Percentiles rank a stretch among this genome's conserved stretches.
Evolutionary conservation across 2,797 vertebrate genomes (phyloP).

Genomic region (Lophotriccus pileatus): DNA sequence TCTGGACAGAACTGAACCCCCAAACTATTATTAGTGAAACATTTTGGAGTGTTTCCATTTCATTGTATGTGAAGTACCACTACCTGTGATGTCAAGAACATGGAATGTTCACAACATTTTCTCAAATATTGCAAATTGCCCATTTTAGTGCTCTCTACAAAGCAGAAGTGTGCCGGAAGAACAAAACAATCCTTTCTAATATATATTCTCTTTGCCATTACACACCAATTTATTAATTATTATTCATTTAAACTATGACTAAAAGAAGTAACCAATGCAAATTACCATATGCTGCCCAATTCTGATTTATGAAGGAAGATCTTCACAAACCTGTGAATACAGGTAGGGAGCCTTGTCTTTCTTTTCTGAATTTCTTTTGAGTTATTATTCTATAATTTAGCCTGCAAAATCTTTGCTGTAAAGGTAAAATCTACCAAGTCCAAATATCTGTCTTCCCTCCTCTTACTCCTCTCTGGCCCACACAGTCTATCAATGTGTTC

Average conservation of each 20-base stretch:
- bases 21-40: background rate
- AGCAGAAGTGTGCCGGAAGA: background rate
- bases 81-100: background rate
- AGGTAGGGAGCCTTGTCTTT: background rate
- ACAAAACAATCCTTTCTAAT: background rate
- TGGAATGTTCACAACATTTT: background rate
- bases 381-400: background rate
- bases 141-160: background rate
- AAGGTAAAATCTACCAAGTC: background rate
- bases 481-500: background rate
- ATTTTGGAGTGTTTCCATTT: background rate
- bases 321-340: background rate
- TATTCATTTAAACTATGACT: background rate
- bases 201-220: background rate
- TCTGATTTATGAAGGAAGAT: background rate
- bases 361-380: background rate
- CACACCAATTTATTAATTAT: background rate
- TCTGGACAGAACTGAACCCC: background rate
- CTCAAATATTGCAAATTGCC: background rate
- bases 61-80: background rate
- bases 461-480: background rate
- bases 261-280: background rate
- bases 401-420: background rate
- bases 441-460: background rate
- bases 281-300: rapidly evolving